Evolutionary conservation across 2,888 invertebrate species (phyloP).

Genomic region (Dicyrtomina minuta): DNA sequence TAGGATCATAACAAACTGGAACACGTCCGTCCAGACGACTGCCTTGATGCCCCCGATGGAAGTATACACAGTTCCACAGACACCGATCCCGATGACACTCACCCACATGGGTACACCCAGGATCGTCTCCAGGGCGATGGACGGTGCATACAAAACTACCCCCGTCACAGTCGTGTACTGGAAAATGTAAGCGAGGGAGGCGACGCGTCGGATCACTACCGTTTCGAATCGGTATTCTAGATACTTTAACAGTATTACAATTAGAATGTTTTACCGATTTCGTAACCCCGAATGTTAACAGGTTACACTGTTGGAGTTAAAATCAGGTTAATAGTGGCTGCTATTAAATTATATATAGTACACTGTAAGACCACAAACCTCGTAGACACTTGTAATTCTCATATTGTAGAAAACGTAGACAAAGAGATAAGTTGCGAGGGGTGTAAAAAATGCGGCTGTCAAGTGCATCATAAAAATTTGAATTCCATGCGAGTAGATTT

Average conservation of each 20-base stretch:
- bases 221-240: conserved; percentile 50
- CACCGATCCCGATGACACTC: conserved; percentile 48
- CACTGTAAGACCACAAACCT: too few relatives aligned
- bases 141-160: conserved; percentile 50
- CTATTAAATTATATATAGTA: too few relatives aligned
- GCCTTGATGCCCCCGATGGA: conserved; percentile 42
- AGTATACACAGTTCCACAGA: conserved; percentile 52
- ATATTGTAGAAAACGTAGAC: conserved; percentile 44
- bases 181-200: conserved; percentile 50
- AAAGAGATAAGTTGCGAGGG: conserved; percentile 42
- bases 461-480: conserved; percentile 43
- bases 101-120: conserved; percentile 51
- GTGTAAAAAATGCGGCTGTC: conserved; percentile 38
- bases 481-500: conserved; percentile 44
- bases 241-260: conserved; percentile 44
- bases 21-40: conserved; percentile 37
- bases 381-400: conserved; percentile 44
- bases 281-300: too few relatives aligned
- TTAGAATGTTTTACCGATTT: too few relatives aligned
- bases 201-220: conserved; percentile 43
- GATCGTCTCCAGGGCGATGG: conserved; percentile 50
- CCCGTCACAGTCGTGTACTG: conserved; percentile 52
- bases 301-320: too few relatives aligned
- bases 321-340: too few relatives aligned
- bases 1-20: conserved; percentile 51